phyloP scores from a whole-genome alignment of 92 coral and sea anemone species.

The Parazoanthus atlanticus region DNA sequence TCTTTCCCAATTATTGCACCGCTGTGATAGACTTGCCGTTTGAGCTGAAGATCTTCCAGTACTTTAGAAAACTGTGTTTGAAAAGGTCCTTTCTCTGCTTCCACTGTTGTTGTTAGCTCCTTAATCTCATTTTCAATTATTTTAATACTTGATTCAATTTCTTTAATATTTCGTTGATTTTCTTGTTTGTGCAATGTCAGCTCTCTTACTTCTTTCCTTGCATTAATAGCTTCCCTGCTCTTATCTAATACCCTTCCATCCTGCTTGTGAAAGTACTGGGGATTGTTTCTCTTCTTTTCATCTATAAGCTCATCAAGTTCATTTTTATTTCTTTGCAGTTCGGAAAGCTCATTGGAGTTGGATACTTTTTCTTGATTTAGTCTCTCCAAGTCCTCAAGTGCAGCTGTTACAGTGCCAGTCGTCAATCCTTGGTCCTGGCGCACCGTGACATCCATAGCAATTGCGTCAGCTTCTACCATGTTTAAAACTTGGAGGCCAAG shows the following conservation, averaged over 20 bases:
- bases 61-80: neutral
- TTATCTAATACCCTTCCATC: neutral
- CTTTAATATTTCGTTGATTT: neutral
- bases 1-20: neutral
- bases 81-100: neutral
- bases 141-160: neutral
- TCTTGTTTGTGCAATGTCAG: neutral
- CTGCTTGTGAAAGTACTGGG: neutral
- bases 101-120: neutral
- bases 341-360: neutral
- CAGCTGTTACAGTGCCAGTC: neutral
- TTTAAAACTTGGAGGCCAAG: neutral
- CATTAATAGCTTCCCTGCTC: neutral
- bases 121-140: neutral
- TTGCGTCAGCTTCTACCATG: neutral
- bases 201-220: slow-evolving; percentile 3
- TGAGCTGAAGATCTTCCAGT: neutral
- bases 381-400: neutral
- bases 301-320: neutral
- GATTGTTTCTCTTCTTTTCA: neutral
- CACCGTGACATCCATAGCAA: neutral
- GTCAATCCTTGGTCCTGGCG: neutral
- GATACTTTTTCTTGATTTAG: neutral
- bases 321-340: neutral
- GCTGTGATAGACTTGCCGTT: neutral